Evolutionary conservation across 2,797 vertebrate genomes (phyloP).

Genomic region (Coilia nasus): DNA sequence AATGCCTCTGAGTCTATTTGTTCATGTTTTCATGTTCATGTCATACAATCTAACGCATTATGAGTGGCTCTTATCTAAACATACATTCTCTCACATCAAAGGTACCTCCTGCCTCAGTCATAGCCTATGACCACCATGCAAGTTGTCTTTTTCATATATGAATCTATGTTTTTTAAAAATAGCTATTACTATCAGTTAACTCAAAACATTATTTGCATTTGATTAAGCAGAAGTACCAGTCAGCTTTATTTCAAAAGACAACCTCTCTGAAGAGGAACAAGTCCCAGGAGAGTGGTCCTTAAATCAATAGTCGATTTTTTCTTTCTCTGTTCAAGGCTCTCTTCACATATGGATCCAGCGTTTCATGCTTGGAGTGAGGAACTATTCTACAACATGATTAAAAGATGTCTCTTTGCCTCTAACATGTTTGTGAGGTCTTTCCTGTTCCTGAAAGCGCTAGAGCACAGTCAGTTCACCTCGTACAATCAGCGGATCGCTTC

Average conservation of each 20-base stretch:
- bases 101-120: neutral
- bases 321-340: slow-evolving; percentile 37
- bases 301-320: slow-evolving; percentile 33
- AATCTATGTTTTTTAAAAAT: no score
- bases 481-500: slow-evolving; percentile 44
- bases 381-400: slow-evolving; percentile 22
- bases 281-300: neutral
- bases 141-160: neutral
- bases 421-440: slow-evolving; percentile 43
- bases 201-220: neutral
- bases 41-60: neutral
- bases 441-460: slow-evolving; percentile 25
- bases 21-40: neutral
- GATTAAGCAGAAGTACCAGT: neutral
- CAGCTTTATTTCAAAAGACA: slow-evolving; percentile 1
- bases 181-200: neutral
- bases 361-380: slow-evolving; percentile 27
- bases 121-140: neutral
- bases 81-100: neutral
- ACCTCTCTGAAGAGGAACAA: neutral
- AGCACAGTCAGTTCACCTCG: neutral
- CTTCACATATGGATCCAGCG: slow-evolving; percentile 21
- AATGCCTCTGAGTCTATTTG: neutral
- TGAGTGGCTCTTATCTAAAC: neutral
- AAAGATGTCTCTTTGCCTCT: slow-evolving; percentile 22